These are phyloP conservation scores for Apis florea DNA, from an alignment of 1,140 invertebrate genomes.

Conservation along the genomic window DNA sequence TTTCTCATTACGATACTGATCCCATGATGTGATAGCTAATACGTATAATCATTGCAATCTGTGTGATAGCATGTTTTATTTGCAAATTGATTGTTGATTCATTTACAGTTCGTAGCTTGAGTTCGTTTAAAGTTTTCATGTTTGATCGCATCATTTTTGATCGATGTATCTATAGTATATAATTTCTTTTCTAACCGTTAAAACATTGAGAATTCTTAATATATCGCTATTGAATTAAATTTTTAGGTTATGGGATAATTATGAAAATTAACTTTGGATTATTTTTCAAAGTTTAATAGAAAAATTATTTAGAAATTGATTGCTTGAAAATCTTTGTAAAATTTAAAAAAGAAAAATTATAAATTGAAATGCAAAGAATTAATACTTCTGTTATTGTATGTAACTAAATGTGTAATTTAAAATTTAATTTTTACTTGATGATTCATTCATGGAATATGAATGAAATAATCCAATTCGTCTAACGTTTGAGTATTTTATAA, in stretches of 20 bases:
- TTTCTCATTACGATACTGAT: neutral
- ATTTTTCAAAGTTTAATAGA: no score
- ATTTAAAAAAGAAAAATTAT: neutral
- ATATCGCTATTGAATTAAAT: neutral
- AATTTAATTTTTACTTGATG: neutral
- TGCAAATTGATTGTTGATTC: slow-evolving; percentile 1
- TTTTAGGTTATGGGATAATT: no score
- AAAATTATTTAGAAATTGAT: no score
- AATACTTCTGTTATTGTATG: neutral
- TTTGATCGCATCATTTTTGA: neutral
- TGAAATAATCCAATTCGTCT: neutral
- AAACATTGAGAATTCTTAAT: neutral
- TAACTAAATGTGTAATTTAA: neutral
- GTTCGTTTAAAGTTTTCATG: neutral
- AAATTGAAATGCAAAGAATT: neutral
- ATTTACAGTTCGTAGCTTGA: neutral
- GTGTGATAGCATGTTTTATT: slow-evolving; percentile 19
- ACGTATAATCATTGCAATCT: slow-evolving; percentile 58
- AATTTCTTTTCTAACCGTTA: no score
- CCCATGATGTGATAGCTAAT: neutral
- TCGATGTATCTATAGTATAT: neutral
- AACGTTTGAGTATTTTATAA: neutral
- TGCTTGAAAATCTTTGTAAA: no score
- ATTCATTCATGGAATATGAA: neutral
- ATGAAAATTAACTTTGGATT: no score